Percentiles rank a stretch among this genome's conserved stretches.
phyloP scores from a whole-genome alignment of 2,888 invertebrate species.

The Hemistola chrysoprasaria region DNA sequence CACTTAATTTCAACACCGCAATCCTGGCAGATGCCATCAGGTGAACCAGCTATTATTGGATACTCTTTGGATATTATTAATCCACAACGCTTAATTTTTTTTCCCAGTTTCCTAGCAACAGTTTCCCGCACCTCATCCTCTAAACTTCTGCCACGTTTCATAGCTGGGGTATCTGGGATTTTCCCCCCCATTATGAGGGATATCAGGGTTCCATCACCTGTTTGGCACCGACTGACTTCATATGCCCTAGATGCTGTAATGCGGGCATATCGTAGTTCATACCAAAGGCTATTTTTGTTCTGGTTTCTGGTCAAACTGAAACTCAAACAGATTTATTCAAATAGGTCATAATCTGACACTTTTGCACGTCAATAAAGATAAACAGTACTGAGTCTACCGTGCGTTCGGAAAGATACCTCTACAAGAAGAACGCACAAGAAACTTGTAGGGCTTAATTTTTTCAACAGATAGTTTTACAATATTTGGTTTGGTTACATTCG shows the following conservation, averaged over 20 bases:
- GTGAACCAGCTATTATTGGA: slow-evolving; percentile 37
- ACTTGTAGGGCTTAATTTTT: too few relatives aligned
- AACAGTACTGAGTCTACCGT: too few relatives aligned
- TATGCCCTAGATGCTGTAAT: slow-evolving; percentile 40
- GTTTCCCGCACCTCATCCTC: slow-evolving; percentile 27
- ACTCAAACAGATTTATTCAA: too few relatives aligned
- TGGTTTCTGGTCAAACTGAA: slow-evolving; percentile 26
- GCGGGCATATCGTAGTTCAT: slow-evolving; percentile 40
- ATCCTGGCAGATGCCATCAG: slow-evolving; percentile 30
- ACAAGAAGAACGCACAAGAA: too few relatives aligned
- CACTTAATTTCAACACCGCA: not conserved
- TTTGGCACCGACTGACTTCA: slow-evolving; percentile 39
- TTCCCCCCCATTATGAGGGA: slow-evolving; percentile 27
- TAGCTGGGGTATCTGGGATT: slow-evolving; percentile 22
- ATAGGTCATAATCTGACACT: too few relatives aligned
- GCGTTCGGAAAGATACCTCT: too few relatives aligned
- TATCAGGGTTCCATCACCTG: not conserved
- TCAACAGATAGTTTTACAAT: too few relatives aligned
- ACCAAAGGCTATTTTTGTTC: slow-evolving; percentile 31
- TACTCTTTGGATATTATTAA: slow-evolving; percentile 22
- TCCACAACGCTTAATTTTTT: slow-evolving; percentile 30
- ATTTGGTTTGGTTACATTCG: too few relatives aligned
- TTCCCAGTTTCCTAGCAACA: slow-evolving; percentile 21
- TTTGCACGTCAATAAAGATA: too few relatives aligned
- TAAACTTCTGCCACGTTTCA: slow-evolving; percentile 25